Evolutionary conservation across 2,888 invertebrate species (phyloP).

Genomic region (Troilus luridus): DNA sequence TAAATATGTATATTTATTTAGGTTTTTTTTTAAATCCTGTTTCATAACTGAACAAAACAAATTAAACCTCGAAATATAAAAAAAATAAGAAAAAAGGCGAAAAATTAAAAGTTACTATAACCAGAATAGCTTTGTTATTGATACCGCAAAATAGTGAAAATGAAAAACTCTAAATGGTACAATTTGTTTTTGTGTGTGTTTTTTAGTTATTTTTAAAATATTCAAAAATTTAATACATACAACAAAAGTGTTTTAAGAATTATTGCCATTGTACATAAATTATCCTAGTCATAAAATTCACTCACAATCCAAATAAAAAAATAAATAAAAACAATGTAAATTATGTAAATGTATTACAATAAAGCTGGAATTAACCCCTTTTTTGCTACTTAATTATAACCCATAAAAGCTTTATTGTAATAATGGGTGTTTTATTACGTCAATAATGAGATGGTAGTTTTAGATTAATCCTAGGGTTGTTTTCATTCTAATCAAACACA

Average conservation of each 20-base stretch:
- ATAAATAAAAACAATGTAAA: not conserved
- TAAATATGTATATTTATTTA: too few species aligned
- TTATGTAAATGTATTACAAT: slow-evolving; percentile 47
- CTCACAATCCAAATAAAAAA: slow-evolving; percentile 32
- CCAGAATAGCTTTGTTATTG: too few species aligned
- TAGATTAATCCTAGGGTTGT: slow-evolving; percentile 39
- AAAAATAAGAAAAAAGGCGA: too few species aligned
- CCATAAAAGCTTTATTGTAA: slow-evolving; percentile 37
- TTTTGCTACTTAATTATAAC: not conserved
- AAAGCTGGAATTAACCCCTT: not conserved
- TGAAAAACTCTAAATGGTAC: too few species aligned
- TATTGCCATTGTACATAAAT: not conserved
- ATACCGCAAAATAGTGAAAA: too few species aligned
- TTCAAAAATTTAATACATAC: not conserved
- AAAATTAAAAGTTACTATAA: too few species aligned
- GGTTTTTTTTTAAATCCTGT: too few species aligned
- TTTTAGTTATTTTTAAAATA: not conserved
- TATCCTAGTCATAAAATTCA: slow-evolving; percentile 46
- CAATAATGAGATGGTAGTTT: slow-evolving; percentile 24
- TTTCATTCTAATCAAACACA: slow-evolving; percentile 27
- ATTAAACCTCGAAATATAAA: too few species aligned
- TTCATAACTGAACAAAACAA: too few species aligned
- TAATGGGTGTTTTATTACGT: slow-evolving; percentile 5
- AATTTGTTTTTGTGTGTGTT: not conserved
- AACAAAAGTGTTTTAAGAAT: not conserved